Evolutionary conservation across 2,113 vertebrate species (phyloP).

Genomic region (Malurus elegans): DNA sequence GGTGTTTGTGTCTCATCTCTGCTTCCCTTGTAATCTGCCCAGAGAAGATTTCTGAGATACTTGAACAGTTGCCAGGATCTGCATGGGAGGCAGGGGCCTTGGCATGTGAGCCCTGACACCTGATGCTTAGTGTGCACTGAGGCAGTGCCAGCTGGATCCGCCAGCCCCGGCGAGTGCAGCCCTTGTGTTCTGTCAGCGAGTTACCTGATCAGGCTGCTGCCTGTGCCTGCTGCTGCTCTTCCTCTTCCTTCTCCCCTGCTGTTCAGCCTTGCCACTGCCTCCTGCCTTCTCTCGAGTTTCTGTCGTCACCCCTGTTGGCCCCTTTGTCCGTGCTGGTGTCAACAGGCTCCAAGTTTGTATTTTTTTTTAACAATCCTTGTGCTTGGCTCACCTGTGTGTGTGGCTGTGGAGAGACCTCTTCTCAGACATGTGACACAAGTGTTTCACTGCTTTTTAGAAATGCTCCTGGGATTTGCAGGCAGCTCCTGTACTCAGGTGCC

Average conservation of each 20-base stretch:
- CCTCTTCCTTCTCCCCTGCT: background rate
- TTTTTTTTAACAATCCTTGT: background rate
- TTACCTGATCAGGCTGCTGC: background rate
- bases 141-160: background rate
- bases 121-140: background rate
- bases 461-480: background rate
- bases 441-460: background rate
- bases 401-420: background rate
- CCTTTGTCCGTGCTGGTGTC: background rate
- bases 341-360: background rate
- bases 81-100: background rate
- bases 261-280: background rate
- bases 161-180: background rate
- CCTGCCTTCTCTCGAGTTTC: background rate
- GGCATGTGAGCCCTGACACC: slow-evolving; percentile 15
- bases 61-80: background rate
- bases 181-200: background rate
- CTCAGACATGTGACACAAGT: fast-evolving
- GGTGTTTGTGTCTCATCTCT: background rate
- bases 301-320: background rate
- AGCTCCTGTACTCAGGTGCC: background rate
- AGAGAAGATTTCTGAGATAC: slow-evolving; percentile 28
- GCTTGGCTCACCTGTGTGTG: background rate
- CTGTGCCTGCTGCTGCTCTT: background rate
- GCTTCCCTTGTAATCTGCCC: background rate